These are phyloP conservation scores for Emydoidea blandingii DNA, from an alignment of 2,797 vertebrate species.

Conservation along the genomic window DNA sequence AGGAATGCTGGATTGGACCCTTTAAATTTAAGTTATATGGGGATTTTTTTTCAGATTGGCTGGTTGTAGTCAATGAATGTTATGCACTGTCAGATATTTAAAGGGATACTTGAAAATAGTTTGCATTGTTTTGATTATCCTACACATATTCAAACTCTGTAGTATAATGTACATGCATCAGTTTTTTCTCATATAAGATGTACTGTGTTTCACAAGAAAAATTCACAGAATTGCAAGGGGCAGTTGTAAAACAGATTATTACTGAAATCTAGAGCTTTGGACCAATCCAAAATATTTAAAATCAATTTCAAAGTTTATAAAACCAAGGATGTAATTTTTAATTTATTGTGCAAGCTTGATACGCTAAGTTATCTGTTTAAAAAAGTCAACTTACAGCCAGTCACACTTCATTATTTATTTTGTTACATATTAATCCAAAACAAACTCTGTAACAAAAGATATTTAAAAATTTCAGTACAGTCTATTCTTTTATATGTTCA, in stretches of 20 bases:
- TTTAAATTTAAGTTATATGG: not conserved
- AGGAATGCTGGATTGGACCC: not conserved
- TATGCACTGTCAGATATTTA: rapidly evolving
- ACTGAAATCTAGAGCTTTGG: not conserved
- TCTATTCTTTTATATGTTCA: not conserved
- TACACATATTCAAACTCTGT: not conserved
- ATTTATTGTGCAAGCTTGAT: not conserved
- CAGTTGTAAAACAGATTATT: not conserved
- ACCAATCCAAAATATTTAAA: not conserved
- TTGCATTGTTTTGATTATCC: not conserved
- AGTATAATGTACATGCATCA: not conserved
- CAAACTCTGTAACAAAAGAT: not conserved
- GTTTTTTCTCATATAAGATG: not conserved
- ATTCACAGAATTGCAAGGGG: not conserved
- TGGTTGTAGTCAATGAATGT: not conserved
- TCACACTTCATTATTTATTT: not conserved
- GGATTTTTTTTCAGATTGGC: too few relatives aligned
- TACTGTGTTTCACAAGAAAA: not conserved
- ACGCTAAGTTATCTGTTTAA: not conserved
- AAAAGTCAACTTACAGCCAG: not conserved
- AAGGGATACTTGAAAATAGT: not conserved
- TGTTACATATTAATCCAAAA: not conserved
- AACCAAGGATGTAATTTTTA: not conserved
- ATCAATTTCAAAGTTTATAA: rapidly evolving
- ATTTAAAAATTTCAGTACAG: not conserved